Percentiles rank a stretch among this genome's conserved stretches.
These are phyloP conservation scores for Ophraella communa DNA, from an alignment of 2,888 invertebrate genomes.

Conservation along the genomic window DNA sequence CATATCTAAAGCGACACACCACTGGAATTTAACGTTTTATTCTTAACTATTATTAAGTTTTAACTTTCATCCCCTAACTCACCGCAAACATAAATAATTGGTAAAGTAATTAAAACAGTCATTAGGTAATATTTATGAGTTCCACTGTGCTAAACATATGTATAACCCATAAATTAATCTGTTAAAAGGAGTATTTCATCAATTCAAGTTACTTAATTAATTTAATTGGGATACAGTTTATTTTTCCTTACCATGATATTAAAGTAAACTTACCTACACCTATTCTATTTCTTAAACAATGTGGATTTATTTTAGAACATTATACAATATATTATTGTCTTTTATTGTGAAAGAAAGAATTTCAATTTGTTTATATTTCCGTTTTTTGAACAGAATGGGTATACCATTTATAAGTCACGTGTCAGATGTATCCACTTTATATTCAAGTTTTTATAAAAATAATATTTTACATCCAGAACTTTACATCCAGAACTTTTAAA, in stretches of 20 bases:
- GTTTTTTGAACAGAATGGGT: no score
- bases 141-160: background rate
- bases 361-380: background rate
- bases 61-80: background rate
- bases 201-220: background rate
- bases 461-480: background rate
- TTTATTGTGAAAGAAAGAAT: background rate
- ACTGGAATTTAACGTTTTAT: background rate
- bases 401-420: no score
- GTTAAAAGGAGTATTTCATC: background rate
- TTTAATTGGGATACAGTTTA: background rate
- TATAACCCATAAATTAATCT: background rate
- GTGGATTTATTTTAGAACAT: background rate
- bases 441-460: no score
- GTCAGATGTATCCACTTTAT: no score
- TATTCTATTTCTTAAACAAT: background rate
- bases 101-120: background rate
- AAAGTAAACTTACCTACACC: background rate
- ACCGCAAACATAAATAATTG: background rate
- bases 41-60: background rate
- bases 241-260: background rate
- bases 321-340: no score
- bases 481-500: background rate
- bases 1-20: no score
- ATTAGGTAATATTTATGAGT: background rate